A percentile compares a stretch with the other conserved stretches of the same genome.
phyloP scores from a whole-genome alignment of 2,113 vertebrate genomes.

The Alces alces region DNA sequence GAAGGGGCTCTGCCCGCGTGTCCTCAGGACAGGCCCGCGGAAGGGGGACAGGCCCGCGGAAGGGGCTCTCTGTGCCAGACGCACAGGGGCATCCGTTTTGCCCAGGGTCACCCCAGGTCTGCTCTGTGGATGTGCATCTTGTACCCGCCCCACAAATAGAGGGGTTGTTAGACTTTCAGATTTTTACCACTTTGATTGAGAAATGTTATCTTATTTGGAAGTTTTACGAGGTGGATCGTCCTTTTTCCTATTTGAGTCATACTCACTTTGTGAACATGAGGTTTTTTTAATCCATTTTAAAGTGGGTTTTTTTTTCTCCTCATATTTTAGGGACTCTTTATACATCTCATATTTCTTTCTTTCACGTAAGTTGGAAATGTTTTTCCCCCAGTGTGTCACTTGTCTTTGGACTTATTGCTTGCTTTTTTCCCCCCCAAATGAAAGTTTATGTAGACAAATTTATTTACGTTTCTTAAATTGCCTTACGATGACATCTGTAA shows the following conservation, averaged over 20 bases:
- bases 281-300: background rate
- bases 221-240: background rate
- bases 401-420: background rate
- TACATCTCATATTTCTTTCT: background rate
- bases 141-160: background rate
- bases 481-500: background rate
- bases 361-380: background rate
- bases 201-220: background rate
- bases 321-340: background rate
- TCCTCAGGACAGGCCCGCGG: no score
- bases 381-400: background rate
- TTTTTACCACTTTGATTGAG: background rate
- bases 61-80: background rate
- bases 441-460: background rate
- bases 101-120: no score
- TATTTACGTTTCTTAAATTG: background rate
- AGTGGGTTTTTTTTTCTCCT: background rate
- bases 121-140: background rate
- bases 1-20: no score
- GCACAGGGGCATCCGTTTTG: accelerated
- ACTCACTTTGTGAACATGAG: background rate
- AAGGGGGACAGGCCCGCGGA: background rate
- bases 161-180: background rate
- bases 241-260: background rate
- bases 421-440: background rate